These are phyloP conservation scores for Falco cherrug DNA, from an alignment of 2,797 vertebrate genomes.

Conservation along the genomic window DNA sequence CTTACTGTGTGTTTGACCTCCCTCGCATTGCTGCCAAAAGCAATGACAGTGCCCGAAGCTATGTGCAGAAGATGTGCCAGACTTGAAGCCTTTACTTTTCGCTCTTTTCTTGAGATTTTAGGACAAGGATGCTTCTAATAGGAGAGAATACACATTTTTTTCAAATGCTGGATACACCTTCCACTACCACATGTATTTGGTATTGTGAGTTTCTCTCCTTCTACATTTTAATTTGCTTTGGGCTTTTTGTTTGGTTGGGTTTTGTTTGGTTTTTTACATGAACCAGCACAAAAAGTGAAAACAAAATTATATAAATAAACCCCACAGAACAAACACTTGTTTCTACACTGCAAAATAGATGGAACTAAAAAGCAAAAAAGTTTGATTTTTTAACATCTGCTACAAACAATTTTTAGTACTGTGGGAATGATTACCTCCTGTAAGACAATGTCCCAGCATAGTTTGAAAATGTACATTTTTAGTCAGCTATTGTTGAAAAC, in stretches of 20 bases:
- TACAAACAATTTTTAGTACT: neutral
- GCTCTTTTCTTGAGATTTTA: neutral
- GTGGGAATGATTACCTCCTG: neutral
- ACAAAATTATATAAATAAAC: neutral
- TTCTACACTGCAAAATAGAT: neutral
- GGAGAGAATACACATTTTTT: neutral
- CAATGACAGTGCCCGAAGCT: neutral
- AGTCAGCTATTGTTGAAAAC: neutral
- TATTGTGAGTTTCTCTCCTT: neutral
- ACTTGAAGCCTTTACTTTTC: neutral
- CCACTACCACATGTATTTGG: neutral
- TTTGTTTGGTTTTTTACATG: neutral
- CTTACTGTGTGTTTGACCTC: constrained; percentile 5
- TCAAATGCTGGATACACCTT: neutral
- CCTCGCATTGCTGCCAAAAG: neutral
- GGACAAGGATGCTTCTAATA: neutral
- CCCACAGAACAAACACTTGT: neutral
- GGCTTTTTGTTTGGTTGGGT: neutral
- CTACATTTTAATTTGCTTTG: neutral
- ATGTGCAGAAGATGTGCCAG: neutral
- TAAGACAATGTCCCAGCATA: neutral
- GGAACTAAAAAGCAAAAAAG: neutral
- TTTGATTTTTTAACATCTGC: neutral
- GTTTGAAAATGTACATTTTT: neutral
- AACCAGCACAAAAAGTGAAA: neutral